These are phyloP conservation scores for Hedya salicella DNA, from an alignment of 2,888 invertebrate species.

Conservation along the genomic window DNA sequence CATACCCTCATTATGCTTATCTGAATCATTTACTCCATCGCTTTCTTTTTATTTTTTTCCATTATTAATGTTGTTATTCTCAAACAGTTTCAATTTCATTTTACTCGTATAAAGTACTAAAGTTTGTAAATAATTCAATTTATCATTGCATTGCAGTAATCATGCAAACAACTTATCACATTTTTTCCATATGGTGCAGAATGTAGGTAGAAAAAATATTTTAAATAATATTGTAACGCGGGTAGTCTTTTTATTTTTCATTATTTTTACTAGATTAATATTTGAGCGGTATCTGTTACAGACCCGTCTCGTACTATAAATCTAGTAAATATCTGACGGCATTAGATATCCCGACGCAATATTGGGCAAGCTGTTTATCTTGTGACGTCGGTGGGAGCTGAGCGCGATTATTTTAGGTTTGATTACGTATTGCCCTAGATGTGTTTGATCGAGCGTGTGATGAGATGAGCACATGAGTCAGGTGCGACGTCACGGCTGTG, in stretches of 20 bases:
- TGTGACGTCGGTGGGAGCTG: constrained; percentile 35
- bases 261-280: background rate
- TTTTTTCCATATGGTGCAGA: background rate
- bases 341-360: constrained; percentile 15
- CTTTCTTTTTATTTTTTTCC: constrained; percentile 11
- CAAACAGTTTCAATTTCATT: background rate
- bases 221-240: background rate
- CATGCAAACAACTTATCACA: background rate
- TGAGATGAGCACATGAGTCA: constrained; percentile 70
- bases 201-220: background rate
- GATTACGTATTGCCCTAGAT: constrained; percentile 54
- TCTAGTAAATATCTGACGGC: constrained; percentile 2
- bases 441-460: constrained; percentile 46
- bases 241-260: background rate
- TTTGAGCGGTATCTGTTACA: too few relatives aligned
- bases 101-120: background rate
- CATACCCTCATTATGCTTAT: constrained; percentile 61
- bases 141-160: background rate
- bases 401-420: constrained; percentile 35
- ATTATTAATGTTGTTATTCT: background rate
- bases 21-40: constrained; percentile 30
- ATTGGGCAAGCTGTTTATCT: constrained; percentile 32
- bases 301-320: background rate
- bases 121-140: background rate
- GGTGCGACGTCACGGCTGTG: constrained; percentile 77